phyloP scores from a whole-genome alignment of 2,888 invertebrate species.

The Horisme vitalbata region DNA sequence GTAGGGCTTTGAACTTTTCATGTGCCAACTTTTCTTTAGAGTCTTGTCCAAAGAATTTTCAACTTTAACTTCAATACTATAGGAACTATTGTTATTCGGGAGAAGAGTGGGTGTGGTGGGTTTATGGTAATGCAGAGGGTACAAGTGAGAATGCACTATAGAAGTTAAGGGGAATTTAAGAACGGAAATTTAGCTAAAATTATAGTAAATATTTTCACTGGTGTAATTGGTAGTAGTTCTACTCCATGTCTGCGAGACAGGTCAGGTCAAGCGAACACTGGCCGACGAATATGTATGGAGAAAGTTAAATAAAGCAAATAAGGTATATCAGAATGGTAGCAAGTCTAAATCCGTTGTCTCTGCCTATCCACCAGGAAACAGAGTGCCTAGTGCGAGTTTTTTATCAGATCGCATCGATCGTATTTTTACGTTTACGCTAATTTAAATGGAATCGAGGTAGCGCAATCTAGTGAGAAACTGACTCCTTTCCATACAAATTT shows the following conservation, averaged over 20 bases:
- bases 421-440: too few species aligned
- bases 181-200: constrained; percentile 7
- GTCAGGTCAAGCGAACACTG: too few species aligned
- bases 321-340: too few species aligned
- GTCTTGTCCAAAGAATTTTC: constrained; percentile 20
- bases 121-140: constrained; percentile 29
- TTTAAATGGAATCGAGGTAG: too few species aligned
- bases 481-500: too few species aligned
- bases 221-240: background rate
- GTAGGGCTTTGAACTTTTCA: constrained; percentile 47
- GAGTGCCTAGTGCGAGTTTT: too few species aligned
- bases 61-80: constrained; percentile 19
- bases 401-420: too few species aligned
- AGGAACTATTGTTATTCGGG: constrained; percentile 5
- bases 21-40: constrained; percentile 47
- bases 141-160: constrained; percentile 17
- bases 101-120: constrained; percentile 14
- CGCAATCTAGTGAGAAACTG: too few species aligned
- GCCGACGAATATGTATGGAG: too few species aligned
- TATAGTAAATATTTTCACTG: constrained; percentile 1
- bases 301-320: too few species aligned
- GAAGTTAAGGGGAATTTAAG: constrained; percentile 15
- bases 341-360: too few species aligned
- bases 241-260: background rate
- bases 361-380: too few species aligned